These are phyloP conservation scores for Physella acuta DNA, from an alignment of 1,140 invertebrate species.

Conservation along the genomic window DNA sequence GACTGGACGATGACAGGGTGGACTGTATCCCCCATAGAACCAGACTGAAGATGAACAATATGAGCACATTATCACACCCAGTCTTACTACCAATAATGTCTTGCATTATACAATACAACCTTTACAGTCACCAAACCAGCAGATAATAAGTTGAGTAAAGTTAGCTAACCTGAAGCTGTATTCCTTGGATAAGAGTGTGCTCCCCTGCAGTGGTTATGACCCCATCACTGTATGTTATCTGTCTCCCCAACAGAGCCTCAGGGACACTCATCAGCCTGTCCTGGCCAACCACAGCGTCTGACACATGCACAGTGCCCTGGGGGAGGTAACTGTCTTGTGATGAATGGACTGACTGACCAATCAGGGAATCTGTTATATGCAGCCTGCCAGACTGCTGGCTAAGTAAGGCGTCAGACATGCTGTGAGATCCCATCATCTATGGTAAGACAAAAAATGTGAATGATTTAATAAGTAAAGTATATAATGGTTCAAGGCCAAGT, in stretches of 20 bases:
- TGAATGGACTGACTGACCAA: constrained; percentile 12
- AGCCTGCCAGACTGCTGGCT: constrained; percentile 14
- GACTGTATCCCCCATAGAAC: constrained; percentile 35
- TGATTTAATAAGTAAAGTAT: background rate
- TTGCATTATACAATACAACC: no score
- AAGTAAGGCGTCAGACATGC: constrained; percentile 16
- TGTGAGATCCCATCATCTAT: constrained; percentile 11
- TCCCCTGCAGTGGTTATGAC: constrained; percentile 6
- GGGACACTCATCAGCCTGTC: constrained; percentile 11
- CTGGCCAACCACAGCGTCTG: constrained; percentile 20
- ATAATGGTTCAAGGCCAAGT: no score
- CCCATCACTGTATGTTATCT: constrained; percentile 14
- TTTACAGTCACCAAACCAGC: no score
- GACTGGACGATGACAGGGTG: constrained; percentile 52
- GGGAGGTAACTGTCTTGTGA: constrained; percentile 13
- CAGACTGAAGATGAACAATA: constrained; percentile 25
- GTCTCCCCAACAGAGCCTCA: constrained; percentile 11
- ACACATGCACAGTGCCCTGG: constrained; percentile 3
- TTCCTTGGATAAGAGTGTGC: constrained; percentile 21
- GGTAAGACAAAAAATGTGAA: background rate
- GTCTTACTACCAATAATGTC: no score
- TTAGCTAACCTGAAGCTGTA: constrained; percentile 24
- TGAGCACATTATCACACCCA: no score
- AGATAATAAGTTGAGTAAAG: no score
- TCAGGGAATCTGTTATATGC: constrained; percentile 14